Base-by-base conservation (phyloP, 2,888 invertebrate genomes). In the Dendrolimus pini region DNA sequence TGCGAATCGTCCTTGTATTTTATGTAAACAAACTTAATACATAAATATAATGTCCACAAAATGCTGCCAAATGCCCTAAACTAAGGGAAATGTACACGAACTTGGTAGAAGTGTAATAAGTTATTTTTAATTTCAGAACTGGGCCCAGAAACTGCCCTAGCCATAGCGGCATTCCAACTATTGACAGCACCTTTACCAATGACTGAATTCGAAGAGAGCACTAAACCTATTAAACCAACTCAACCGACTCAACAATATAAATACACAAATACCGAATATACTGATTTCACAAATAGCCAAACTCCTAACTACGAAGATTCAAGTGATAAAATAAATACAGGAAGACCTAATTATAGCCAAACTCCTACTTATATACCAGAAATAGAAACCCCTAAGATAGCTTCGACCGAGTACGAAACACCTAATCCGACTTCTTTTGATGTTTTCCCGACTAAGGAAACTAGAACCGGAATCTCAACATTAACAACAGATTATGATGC, bases 91-190 rank as follows among this genome's bases (percentile, higher is more conserved):
- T 30, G 30, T 30, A 30, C 0, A 30, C 2, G 30, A 30, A 30
- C 30, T 30, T 30, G 6, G 30, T 30, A 30, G 30, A 30, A 30
- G 30, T 30, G 30, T 30, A 30, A 30, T 30, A 30, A 30, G 30
- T 30, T 47, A 47, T 47, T 47, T 47, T 7, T 47, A 1, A 2
- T 47, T 47, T 41, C 78, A 91, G 90, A 85, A 62, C 75, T 80
- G 64, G 82, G 70, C 62, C 78, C 84, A 30, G 90, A 91, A 72
- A 89, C 90, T 7, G 89, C 88, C 1, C 71, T 91, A 56, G 91
- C 91, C 1, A 73, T 91, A 61, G 91, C 89, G 9, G 85, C 89
- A 7, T 89, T 91, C 68, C 86, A 91, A 65, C 82, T 91, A 7
- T 70, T 90, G 41, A 78, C 85, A 10, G 91, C 91, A 7, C 91